Evolutionary conservation across 2,797 vertebrate genomes (phyloP), one percentile per base, ranked within the genome.

Genomic region (Distichodus sexfasciatus): DNA sequence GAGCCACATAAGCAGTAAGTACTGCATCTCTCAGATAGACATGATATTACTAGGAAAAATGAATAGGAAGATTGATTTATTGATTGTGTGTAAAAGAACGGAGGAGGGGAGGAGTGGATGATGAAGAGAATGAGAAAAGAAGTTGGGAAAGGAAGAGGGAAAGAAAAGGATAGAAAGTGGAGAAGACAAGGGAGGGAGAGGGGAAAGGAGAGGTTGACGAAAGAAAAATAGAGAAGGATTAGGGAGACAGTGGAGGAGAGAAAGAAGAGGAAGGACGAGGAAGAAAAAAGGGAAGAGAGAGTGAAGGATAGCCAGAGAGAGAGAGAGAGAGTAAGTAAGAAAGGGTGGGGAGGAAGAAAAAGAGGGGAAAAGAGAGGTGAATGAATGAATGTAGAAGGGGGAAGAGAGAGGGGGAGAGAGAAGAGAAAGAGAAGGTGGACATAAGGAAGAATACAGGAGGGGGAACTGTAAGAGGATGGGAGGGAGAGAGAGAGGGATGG

Each of bases 401-500:
- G 43, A 51, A 0, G 40, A 61, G 47, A 41, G 55, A 23, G 36
- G n/a, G n/a, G n/a, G n/a, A n/a, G n/a, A n/a, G 50, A 28, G 29
- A 33, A 2, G 2, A 3, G n/a, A n/a, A n/a, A n/a, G n/a, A n/a
- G n/a, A n/a, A n/a, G n/a, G n/a, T n/a, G n/a, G n/a, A n/a, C n/a
- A n/a, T n/a, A n/a, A n/a, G n/a, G n/a, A n/a, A n/a, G n/a, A n/a
- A n/a, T n/a, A n/a, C n/a, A 31, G 51, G 29, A 24, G 8, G 17
- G 23, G 48, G 23, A 14, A 12, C 8, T 10, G 51, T 4, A 44
- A 35, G n/a, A 48, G 24, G 23, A 41, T 47, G 47, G 28, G 55
- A 26, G 65, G 40, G 66, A 43, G 59, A 0, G 40, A 61, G 47
- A 41, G 55, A 23, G 36, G n/a, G n/a, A 26, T 54, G 29, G 33